A percentile compares a stretch with the other conserved stretches of the same genome.
These are phyloP conservation scores for Eilema caniola DNA, from an alignment of 2,888 invertebrate genomes.

Conservation along the genomic window DNA sequence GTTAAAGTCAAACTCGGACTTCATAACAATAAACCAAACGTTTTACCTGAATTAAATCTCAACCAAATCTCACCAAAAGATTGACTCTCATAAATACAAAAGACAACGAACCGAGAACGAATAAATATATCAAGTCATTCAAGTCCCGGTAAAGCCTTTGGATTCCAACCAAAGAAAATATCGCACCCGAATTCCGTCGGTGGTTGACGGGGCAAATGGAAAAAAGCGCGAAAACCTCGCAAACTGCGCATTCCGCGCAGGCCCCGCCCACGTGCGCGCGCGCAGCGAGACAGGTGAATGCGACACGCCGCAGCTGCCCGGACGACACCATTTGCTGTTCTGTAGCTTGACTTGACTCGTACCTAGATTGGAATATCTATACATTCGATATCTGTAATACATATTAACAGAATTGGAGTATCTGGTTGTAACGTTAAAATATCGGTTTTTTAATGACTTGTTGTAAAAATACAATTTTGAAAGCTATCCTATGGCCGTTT, in stretches of 20 bases:
- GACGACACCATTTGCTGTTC: conserved; percentile 67
- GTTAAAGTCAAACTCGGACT: conserved; percentile 24
- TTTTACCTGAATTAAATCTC: conserved; percentile 72
- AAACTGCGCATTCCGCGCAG: conserved; percentile 71
- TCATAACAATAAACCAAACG: conserved; percentile 42
- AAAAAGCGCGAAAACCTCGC: conserved; percentile 77
- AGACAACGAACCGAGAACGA: conserved; percentile 61
- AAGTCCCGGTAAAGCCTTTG: conserved; percentile 79
- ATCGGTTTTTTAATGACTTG: too few species aligned
- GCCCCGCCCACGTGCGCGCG: conserved; percentile 81
- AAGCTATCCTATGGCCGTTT: too few species aligned
- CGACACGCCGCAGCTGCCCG: conserved; percentile 70
- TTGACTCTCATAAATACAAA: conserved; percentile 72
- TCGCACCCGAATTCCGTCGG: conserved; percentile 85
- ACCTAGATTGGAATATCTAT: conserved; percentile 55
- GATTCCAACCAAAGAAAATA: conserved; percentile 83
- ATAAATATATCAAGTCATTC: conserved; percentile 82
- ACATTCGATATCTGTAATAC: too few species aligned
- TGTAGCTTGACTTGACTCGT: conserved; percentile 62
- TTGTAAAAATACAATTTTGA: too few species aligned
- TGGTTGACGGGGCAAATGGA: conserved; percentile 76
- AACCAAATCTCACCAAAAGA: conserved; percentile 74
- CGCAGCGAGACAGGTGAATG: conserved; percentile 83
- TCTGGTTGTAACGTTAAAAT: neutral
- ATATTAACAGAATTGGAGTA: neutral